Evolutionary conservation across 2,888 invertebrate species (phyloP), one percentile per base, ranked within the genome.

Genomic region (Trissoscelio sp.): DNA sequence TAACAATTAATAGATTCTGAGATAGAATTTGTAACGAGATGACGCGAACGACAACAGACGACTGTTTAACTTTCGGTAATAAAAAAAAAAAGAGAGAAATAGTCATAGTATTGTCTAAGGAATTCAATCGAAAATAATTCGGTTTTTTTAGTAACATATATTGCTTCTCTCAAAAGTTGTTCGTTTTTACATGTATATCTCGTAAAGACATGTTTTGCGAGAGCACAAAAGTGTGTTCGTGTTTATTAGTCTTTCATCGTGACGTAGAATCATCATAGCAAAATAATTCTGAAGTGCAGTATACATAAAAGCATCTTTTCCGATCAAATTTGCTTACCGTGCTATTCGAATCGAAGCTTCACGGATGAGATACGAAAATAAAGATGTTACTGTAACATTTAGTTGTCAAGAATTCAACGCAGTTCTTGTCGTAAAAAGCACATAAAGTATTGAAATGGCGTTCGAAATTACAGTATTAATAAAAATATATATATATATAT

Each of bases 281-380:
- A 60, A 67, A 75, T 42, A 7, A 55, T 64, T 73, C 73, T 64
- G 62, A 55, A n/a, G 75, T 75, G 44, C 24, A 42, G 37, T 66
- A 9, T 66, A 53, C 16, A 6, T 18, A 34, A 75, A 14, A 55
- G 58, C 31, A 66, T 42, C 44, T 37, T 62, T 42, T 80, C 31
- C 18, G 20, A 51, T 70, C 34, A 66, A 73, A 64, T 53, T 64
- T 53, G 44, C 62, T 69, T 66, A 72, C 48, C 22, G 24, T 62
- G 37, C 28, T 55, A 53, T 53, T 79, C 67, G 57, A 57, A 53
- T 60, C 75, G 80, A 75, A 75, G 75, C 80, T 81, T 75, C 75
- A 46, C 75, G 75, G 69, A 64, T 75, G 75, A 74, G 57, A 75
- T 75, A 70, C 64, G 53, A 12, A 81, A 81, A 81, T 46, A 34